phyloP scores from a whole-genome alignment of 2,797 vertebrate genomes.

The Garrulus glandarius region DNA sequence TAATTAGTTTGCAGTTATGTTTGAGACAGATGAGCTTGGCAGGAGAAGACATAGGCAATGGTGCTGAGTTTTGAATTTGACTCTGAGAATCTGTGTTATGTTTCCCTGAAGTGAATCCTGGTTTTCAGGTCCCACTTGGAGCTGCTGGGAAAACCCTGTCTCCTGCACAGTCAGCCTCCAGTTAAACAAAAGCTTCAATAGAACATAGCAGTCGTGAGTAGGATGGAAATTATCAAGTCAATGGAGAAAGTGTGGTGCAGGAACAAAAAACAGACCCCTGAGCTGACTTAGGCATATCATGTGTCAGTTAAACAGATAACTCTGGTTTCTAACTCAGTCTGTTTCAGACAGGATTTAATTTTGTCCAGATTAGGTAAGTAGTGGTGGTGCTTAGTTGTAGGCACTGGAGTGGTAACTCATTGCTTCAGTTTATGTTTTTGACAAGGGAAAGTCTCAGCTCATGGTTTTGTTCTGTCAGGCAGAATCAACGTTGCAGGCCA shows the following conservation, averaged over 20 bases:
- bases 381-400: not conserved
- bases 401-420: not conserved
- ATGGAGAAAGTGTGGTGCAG: not conserved
- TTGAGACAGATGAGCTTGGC: not conserved
- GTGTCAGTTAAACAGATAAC: conserved; percentile 22
- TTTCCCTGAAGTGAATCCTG: not conserved
- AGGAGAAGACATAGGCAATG: not conserved
- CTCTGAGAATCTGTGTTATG: not conserved
- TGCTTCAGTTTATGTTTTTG: not conserved
- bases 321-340: not conserved
- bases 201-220: not conserved
- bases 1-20: not conserved
- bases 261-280: conserved; percentile 25
- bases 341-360: conserved; percentile 9
- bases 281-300: not conserved
- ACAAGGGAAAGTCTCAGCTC: not conserved
- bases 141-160: not conserved
- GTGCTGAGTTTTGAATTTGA: not conserved
- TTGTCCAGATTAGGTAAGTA: not conserved
- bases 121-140: not conserved
- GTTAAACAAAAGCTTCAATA: not conserved
- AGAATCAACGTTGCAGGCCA: not conserved
- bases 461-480: not conserved
- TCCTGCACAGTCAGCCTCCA: not conserved
- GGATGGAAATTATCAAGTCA: conserved; percentile 10